Conservation (phyloP, 1,140 invertebrate species). For the Oscheius sp. region DNA sequence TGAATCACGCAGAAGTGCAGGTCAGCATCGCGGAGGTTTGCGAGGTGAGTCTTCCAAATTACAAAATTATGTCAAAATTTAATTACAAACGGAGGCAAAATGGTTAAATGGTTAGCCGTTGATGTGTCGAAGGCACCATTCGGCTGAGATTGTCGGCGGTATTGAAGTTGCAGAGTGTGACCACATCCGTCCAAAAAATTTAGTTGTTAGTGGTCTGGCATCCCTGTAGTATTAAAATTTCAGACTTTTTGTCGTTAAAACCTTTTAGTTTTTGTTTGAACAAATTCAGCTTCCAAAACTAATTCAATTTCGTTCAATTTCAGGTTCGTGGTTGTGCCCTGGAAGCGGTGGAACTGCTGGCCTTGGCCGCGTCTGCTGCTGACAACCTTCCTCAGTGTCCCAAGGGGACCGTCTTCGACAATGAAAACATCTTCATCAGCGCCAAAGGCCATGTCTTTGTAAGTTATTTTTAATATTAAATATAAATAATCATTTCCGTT, state of each 20-base stretch:
- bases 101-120: too few relatives aligned
- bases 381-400: constrained; percentile 24
- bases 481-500: neutral
- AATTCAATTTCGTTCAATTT: neutral
- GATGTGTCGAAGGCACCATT: too few relatives aligned
- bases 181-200: too few relatives aligned
- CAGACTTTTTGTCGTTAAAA: too few relatives aligned
- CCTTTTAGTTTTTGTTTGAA: neutral
- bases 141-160: too few relatives aligned
- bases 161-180: too few relatives aligned
- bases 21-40: constrained; percentile 28
- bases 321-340: constrained; percentile 26
- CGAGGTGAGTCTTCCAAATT: constrained; percentile 9
- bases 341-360: constrained; percentile 22
- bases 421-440: constrained; percentile 25
- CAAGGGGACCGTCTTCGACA: constrained; percentile 30
- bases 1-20: constrained; percentile 23
- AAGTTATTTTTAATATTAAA: neutral
- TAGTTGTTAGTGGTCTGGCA: too few relatives aligned
- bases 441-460: constrained; percentile 11
- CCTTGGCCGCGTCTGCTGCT: constrained; percentile 18
- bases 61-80: too few relatives aligned
- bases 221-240: too few relatives aligned
- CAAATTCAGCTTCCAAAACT: neutral
- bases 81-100: too few relatives aligned